These are phyloP conservation scores for Atta cephalotes DNA, from an alignment of 1,140 invertebrate genomes.

Conservation along the genomic window DNA sequence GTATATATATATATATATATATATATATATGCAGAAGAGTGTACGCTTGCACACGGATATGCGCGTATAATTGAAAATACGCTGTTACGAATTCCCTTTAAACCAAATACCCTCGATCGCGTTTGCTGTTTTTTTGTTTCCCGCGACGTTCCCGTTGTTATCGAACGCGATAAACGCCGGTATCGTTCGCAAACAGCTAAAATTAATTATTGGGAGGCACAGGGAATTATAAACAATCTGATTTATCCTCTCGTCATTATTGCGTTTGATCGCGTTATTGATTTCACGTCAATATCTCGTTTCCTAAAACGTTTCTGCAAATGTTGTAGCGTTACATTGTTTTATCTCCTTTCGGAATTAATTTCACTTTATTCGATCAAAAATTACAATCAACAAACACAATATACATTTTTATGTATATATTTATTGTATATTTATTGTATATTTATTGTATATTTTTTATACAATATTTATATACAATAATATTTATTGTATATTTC, in stretches of 20 bases:
- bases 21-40: too few relatives aligned
- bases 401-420: background rate
- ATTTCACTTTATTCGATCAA: conserved; percentile 31
- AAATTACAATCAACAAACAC: conserved; percentile 1
- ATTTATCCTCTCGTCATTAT: conserved; percentile 50
- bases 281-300: conserved; percentile 37
- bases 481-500: background rate
- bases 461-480: too few relatives aligned
- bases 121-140: conserved; percentile 45
- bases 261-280: conserved; percentile 50
- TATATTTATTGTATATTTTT: too few relatives aligned
- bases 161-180: conserved; percentile 42
- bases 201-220: conserved; percentile 50
- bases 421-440: background rate
- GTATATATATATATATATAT: too few relatives aligned
- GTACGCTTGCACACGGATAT: background rate
- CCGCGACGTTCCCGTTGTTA: conserved; percentile 30
- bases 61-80: conserved; percentile 51
- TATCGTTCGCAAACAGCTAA: conserved; percentile 45
- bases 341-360: conserved; percentile 27
- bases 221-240: conserved; percentile 53
- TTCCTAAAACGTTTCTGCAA: background rate
- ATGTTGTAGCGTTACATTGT: background rate
- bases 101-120: conserved; percentile 52
- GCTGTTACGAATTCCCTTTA: conserved; percentile 56